phyloP scores from a whole-genome alignment of 2,888 invertebrate species.

The Scotopteryx bipunctaria region DNA sequence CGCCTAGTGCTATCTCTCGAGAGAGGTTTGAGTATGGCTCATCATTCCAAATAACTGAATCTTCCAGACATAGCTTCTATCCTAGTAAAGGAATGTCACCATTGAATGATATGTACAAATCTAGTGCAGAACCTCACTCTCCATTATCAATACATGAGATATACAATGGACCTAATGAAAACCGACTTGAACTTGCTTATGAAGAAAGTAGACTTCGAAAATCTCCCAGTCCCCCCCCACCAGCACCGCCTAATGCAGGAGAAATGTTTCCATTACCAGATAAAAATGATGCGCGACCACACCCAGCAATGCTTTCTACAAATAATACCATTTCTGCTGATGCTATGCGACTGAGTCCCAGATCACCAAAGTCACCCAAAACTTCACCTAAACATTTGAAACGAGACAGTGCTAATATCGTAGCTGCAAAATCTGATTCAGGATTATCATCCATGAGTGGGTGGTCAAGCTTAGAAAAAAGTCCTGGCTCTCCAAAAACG shows the following conservation, averaged over 20 bases:
- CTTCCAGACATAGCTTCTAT: slow-evolving; percentile 67
- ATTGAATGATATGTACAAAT: slow-evolving; percentile 79
- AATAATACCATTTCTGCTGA: slow-evolving; percentile 61
- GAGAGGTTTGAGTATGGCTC: slow-evolving; percentile 84
- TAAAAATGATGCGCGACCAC: slow-evolving; percentile 59
- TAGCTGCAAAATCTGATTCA: slow-evolving; percentile 92
- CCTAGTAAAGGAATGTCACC: slow-evolving; percentile 62
- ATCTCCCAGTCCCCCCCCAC: slow-evolving; percentile 91
- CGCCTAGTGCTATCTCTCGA: slow-evolving; percentile 80
- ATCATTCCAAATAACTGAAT: slow-evolving; percentile 74
- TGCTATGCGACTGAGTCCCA: slow-evolving; percentile 85
- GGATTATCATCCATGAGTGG: slow-evolving; percentile 94
- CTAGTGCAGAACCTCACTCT: slow-evolving; percentile 82
- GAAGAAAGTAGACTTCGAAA: slow-evolving; percentile 74
- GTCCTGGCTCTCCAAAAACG: slow-evolving; percentile 90
- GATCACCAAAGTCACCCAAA: slow-evolving; percentile 89
- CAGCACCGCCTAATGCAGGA: slow-evolving; percentile 88
- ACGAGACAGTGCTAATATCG: slow-evolving; percentile 84
- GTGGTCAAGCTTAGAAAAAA: slow-evolving; percentile 93
- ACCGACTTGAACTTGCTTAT: slow-evolving; percentile 73
- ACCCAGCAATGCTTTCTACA: slow-evolving; percentile 64
- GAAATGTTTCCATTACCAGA: slow-evolving; percentile 74
- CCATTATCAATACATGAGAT: slow-evolving; percentile 86
- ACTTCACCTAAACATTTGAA: slow-evolving; percentile 87
- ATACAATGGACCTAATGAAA: slow-evolving; percentile 82